These are phyloP conservation scores for Epirrita christyi DNA, from an alignment of 2,888 invertebrate species.

Conservation along the genomic window DNA sequence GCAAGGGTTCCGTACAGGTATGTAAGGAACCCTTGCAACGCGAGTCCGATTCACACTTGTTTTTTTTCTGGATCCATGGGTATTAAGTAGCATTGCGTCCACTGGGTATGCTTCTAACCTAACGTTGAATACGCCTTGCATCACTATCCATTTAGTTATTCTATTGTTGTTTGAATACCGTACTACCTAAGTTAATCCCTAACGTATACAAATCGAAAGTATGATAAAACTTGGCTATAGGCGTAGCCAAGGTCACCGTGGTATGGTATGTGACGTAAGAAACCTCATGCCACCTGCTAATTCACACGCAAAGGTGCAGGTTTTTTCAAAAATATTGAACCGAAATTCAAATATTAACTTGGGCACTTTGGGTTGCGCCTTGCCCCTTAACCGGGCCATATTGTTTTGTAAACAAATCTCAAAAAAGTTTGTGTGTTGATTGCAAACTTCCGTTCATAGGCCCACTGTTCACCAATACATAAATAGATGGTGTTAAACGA, in stretches of 20 bases:
- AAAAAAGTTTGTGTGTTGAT: conserved; percentile 1
- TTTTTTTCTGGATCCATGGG: too few species aligned
- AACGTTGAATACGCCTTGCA: too few species aligned
- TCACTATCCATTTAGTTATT: too few species aligned
- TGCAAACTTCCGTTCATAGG: conserved; percentile 5
- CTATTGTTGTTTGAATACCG: conserved; percentile 2
- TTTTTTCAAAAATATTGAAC: conserved; percentile 4
- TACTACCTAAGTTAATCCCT: background rate
- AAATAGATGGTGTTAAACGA: too few species aligned
- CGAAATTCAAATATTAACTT: background rate
- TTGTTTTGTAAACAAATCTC: conserved; percentile 15
- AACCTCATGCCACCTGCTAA: conserved; percentile 9
- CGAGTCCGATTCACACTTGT: too few species aligned
- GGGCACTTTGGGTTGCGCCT: too few species aligned
- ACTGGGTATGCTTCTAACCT: too few species aligned
- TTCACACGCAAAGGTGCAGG: conserved; percentile 10
- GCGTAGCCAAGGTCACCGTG: conserved; percentile 11
- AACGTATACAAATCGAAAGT: conserved; percentile 7
- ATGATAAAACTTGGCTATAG: conserved; percentile 8
- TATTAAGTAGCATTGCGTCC: too few species aligned
- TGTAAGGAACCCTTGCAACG: too few species aligned
- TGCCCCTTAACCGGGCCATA: background rate
- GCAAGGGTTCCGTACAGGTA: too few species aligned
- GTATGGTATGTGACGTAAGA: conserved; percentile 1
- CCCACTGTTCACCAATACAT: too few species aligned